These are phyloP conservation scores for Cygnus buccinator DNA, from an alignment of 2,113 vertebrate species.

Conservation along the genomic window DNA sequence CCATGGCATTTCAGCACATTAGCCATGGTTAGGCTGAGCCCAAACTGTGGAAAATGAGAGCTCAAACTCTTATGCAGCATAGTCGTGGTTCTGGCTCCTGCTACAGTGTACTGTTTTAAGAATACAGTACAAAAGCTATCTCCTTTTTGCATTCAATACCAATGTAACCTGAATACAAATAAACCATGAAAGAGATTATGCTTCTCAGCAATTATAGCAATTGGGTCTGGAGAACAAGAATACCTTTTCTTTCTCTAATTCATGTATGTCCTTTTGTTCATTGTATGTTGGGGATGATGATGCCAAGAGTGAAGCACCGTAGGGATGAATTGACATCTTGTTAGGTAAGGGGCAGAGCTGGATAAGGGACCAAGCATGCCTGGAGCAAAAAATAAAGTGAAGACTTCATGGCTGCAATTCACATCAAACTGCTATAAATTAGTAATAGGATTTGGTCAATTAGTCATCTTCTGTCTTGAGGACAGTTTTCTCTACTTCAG, in stretches of 20 bases:
- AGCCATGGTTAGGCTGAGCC: neutral
- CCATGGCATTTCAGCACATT: neutral
- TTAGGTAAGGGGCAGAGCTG: neutral
- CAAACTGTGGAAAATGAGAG: neutral
- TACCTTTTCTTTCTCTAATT: neutral
- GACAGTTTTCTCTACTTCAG: neutral
- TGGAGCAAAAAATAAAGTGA: neutral
- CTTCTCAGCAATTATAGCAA: neutral
- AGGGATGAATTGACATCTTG: neutral
- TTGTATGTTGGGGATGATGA: neutral
- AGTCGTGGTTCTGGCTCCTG: neutral
- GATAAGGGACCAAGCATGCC: neutral
- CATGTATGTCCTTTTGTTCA: neutral
- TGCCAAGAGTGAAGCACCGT: neutral
- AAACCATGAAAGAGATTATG: neutral
- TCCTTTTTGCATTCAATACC: neutral
- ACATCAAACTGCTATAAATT: neutral
- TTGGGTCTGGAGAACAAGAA: neutral
- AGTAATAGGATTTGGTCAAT: neutral
- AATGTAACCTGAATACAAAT: neutral
- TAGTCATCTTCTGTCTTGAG: neutral
- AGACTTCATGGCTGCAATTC: neutral
- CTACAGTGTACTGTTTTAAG: neutral
- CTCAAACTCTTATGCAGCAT: neutral
- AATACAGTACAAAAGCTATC: neutral